Conservation (phyloP, 2,888 invertebrate species). For the Melanchra persicariae region DNA sequence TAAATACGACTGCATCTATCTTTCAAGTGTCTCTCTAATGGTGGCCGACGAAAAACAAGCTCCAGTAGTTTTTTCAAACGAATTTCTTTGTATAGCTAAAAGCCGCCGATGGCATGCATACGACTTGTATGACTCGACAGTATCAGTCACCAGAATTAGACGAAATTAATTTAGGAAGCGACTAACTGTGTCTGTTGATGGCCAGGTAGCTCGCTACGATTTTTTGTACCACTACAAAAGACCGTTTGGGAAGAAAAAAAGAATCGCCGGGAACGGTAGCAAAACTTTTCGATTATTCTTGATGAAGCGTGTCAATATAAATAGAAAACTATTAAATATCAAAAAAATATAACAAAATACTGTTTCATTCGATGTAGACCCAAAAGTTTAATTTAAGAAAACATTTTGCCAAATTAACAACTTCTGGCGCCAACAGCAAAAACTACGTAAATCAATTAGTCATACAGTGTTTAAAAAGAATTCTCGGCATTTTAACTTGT, state of each 20-base stretch:
- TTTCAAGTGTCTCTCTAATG: conserved; percentile 88
- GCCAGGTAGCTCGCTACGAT: conserved; percentile 80
- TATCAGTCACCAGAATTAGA: conserved; percentile 82
- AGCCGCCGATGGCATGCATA: conserved; percentile 82
- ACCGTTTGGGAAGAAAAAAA: conserved; percentile 75
- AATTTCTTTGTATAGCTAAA: conserved; percentile 76
- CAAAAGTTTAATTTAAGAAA: conserved; percentile 73
- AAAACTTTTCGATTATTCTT: conserved; percentile 82
- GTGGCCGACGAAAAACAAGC: conserved; percentile 83
- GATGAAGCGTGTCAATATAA: conserved; percentile 84
- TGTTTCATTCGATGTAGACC: conserved; percentile 73
- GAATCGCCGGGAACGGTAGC: conserved; percentile 86
- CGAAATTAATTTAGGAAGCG: conserved; percentile 85
- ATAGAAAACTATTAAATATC: conserved; percentile 85
- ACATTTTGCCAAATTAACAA: conserved; percentile 68
- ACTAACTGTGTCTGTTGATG: conserved; percentile 76
- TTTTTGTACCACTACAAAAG: conserved; percentile 74
- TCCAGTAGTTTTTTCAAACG: conserved; percentile 74
- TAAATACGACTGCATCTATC: conserved; percentile 78
- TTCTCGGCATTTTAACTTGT: conserved; percentile 1
- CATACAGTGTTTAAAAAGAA: conserved; percentile 42
- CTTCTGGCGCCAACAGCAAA: conserved; percentile 81
- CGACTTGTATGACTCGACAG: conserved; percentile 85
- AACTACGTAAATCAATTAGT: conserved; percentile 61
- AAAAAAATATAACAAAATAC: conserved; percentile 74